Evolutionary conservation across 2,113 vertebrate species (phyloP), one percentile per base, ranked within the genome.

Genomic region (Bubo blakistoni): DNA sequence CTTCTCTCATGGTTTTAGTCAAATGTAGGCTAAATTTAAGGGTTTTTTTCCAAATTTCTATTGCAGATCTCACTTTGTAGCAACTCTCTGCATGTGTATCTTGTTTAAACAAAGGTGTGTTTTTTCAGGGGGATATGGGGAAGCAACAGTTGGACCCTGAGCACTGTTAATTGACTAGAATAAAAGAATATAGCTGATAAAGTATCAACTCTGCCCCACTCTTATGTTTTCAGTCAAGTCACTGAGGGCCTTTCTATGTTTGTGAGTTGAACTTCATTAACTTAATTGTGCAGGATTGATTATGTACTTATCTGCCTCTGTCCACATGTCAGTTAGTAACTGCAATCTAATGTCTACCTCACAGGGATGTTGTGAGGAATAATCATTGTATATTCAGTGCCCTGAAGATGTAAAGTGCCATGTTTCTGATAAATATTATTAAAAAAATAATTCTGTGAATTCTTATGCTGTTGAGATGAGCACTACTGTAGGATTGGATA

Each of bases 351-450:
- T 51, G 84, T 83, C 69, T 95, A 81, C 78, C 96, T 95, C 84
- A 92, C 94, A 91, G 89, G 89, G 81, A 22, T 85, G 86, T 91
- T 96, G 95, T 94, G 96, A 93, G 95, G 95, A 71, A 46, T 89
- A 93, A 92, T 94, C 76, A 42, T 61, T 90, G 90, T 95, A 52
- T 74, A 62, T 88, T 95, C 36, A 36, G 88, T 61, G 22, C 88
- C 74, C 89, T 89, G 70, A 65, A 88, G 77, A 94, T 79, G 77
- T 87, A 77, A 95, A 96, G 86, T 97, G 94, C 92, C 89, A 82
- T 66, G 65, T 94, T 96, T 85, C 86, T 82, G 78, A 49, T 62
- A 73, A 80, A 80, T 80, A 73, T n/a, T 95, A 94, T 89, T 89
- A 26, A 90, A 96, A 94, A 92, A 72, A 55, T 20, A 88, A 76